phyloP scores from a whole-genome alignment of 2,888 invertebrate genomes.

The Dicranocentrus wangi region DNA sequence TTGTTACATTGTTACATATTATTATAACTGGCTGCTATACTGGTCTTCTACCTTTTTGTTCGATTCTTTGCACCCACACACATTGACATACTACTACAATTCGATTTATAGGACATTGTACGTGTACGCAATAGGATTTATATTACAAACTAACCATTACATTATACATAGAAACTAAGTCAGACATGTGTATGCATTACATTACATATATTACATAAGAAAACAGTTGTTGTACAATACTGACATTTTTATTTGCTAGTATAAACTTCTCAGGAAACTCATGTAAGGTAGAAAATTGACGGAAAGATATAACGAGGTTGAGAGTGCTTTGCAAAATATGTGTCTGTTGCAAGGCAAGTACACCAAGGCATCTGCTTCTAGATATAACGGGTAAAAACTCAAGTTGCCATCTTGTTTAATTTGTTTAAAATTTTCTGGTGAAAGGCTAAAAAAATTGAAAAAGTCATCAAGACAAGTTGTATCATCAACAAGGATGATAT shows the following conservation, averaged over 20 bases:
- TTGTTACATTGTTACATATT: too few species aligned
- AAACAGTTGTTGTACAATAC: constrained; percentile 38
- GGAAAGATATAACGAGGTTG: too few species aligned
- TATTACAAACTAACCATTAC: too few species aligned
- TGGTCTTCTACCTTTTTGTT: too few species aligned
- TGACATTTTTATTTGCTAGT: constrained; percentile 61
- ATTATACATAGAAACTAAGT: too few species aligned
- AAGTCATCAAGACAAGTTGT: constrained; percentile 5
- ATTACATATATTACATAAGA: background rate
- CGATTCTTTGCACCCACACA: too few species aligned
- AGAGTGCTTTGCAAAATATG: too few species aligned
- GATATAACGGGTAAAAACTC: constrained; percentile 62
- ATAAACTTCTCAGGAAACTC: constrained; percentile 50
- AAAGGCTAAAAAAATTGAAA: constrained; percentile 6
- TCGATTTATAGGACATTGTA: background rate
- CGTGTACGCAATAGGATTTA: too few species aligned
- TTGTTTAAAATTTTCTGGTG: constrained; percentile 4
- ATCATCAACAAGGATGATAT: constrained; percentile 29
- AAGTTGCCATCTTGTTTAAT: constrained; percentile 57
- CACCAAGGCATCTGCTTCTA: constrained; percentile 39
- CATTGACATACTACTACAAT: too few species aligned
- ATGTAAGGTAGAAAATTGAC: constrained; percentile 15
- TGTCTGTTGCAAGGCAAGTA: constrained; percentile 19
- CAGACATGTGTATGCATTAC: too few species aligned
- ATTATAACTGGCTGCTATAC: too few species aligned